Evolutionary conservation across 2,888 invertebrate genomes (phyloP), one percentile per base, ranked within the genome.

Genomic region (Hofmannophila pseudospretella): DNA sequence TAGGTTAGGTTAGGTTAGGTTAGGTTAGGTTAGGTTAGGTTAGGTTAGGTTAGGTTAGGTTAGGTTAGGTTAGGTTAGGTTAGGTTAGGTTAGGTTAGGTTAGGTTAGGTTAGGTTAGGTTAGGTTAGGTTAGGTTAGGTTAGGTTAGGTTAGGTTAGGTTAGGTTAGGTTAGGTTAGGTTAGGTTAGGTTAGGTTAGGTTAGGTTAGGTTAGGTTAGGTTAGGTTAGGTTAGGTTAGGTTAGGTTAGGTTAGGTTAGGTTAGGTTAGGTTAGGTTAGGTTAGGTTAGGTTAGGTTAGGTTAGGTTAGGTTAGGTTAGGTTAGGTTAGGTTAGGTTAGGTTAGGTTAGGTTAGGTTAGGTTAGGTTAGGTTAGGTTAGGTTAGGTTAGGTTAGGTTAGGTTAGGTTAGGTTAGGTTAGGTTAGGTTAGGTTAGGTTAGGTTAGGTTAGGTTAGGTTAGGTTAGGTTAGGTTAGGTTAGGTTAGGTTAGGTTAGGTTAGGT

Each of bases 331-430:
- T 41, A 42, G 42, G 45, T 39, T 42, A 39, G 41, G 45, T 42
- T 42, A 39, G 44, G 41, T 39, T 39, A 40, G 42, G 43, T 35
- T 38, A 36, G 42, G 46, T 42, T 40, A 40, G 47, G 41, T 41
- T 39, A 41, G 42, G 42, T 41, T 41, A 41, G 42, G 41, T 39
- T 39, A 41, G 41, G 36, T 41, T 38, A 42, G 41, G 42, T 38
- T 45, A 47, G 49, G 49, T 47, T 47, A 4, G n/a, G 23, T 23
- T n/a, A 23, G n/a, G 27, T 27, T 34, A 26, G 34, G 25, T 34
- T 33, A 33, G 25, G 26, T 33, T 33, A 26, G 26, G 26, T 34
- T 34, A 27, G 34, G 22, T 27, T 22, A 27, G 28, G 27, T 34
- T 34, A 27, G 27, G 34, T 34, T 34, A 20, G 27, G 19, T 34